Conservation (phyloP, 2,888 invertebrate species). For the Papilio protenor region DNA sequence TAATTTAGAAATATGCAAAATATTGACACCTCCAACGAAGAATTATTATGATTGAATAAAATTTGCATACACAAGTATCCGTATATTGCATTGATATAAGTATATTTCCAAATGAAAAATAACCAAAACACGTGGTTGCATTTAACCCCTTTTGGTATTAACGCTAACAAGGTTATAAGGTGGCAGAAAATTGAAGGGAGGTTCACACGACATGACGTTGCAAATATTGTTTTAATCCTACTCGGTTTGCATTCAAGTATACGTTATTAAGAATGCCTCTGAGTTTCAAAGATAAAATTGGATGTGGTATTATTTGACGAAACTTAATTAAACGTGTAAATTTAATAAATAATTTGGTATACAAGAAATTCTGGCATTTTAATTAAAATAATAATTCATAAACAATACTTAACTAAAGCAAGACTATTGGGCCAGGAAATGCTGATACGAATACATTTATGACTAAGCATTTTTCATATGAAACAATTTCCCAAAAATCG, state of each 20-base stretch:
- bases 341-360: not conserved
- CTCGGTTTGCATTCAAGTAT: conserved; percentile 59
- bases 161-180: conserved; percentile 58
- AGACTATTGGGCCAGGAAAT: not conserved
- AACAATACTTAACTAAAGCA: not conserved
- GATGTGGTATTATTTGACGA: conserved; percentile 22
- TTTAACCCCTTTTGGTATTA: conserved; percentile 51
- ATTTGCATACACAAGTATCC: not conserved
- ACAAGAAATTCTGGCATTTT: not conserved
- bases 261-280: conserved; percentile 38
- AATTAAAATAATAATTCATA: not conserved
- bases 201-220: conserved; percentile 52
- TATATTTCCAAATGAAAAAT: not conserved
- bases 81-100: not conserved
- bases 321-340: not conserved
- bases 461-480: not conserved
- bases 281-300: not conserved
- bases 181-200: conserved; percentile 45
- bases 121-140: conserved; percentile 27
- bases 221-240: conserved; percentile 70
- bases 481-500: not conserved
- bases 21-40: not conserved
- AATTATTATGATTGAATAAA: not conserved
- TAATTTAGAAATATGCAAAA: not conserved
- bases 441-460: not conserved